These are phyloP conservation scores for Lamellibrachia luymesi DNA, from an alignment of 1,140 invertebrate species.

Conservation along the genomic window DNA sequence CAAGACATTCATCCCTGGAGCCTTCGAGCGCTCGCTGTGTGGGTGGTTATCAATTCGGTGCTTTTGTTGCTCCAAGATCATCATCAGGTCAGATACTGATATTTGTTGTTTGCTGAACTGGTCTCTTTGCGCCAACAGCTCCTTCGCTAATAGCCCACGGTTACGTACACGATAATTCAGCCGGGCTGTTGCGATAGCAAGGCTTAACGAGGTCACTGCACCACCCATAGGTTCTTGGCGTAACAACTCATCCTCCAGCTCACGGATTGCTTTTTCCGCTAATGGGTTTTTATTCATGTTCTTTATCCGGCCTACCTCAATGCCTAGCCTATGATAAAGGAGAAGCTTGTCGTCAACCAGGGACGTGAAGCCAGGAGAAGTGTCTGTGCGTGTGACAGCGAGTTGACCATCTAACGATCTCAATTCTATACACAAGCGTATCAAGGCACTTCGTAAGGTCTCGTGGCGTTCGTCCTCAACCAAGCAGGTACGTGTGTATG, in stretches of 20 bases:
- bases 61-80: background rate
- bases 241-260: background rate
- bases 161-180: background rate
- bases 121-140: background rate
- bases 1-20: background rate
- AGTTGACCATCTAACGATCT: background rate
- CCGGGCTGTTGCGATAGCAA: background rate
- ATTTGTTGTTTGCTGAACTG: background rate
- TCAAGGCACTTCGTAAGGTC: background rate
- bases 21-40: background rate
- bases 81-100: too few species aligned
- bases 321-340: too few species aligned
- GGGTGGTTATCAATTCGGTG: background rate
- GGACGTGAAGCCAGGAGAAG: background rate
- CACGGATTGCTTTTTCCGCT: background rate
- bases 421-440: background rate
- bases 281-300: constrained; percentile 4
- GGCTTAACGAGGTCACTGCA: background rate
- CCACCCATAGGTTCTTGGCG: background rate
- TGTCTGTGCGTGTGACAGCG: background rate
- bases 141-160: background rate
- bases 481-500: too few species aligned
- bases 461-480: background rate
- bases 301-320: background rate
- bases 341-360: too few species aligned